A percentile compares a stretch with the other conserved stretches of the same genome.
Conservation (phyloP, 2,797 vertebrate genomes). For the Chelonia mydas region DNA sequence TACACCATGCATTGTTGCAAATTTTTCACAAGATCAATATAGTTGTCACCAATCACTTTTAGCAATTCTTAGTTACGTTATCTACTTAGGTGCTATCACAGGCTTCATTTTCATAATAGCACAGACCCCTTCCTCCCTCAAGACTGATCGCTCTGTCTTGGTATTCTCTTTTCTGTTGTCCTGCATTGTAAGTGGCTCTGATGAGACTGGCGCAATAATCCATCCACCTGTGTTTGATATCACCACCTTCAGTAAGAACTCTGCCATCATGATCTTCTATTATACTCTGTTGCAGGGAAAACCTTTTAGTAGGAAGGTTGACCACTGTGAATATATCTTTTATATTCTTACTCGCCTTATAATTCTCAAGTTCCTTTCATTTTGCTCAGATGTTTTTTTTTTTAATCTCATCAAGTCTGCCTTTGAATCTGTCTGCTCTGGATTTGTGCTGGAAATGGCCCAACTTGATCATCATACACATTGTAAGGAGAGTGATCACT, state of each 20-base stretch:
- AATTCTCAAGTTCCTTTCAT: not conserved
- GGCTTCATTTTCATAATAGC: not conserved
- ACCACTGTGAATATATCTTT: too few species aligned
- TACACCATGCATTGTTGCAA: not conserved
- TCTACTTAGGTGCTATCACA: not conserved
- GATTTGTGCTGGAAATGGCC: too few species aligned
- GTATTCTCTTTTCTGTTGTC: too few species aligned
- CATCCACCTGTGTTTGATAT: too few species aligned
- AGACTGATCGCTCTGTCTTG: too few species aligned
- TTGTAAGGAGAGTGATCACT: too few species aligned
- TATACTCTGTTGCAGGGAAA: not conserved
- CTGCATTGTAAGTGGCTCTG: too few species aligned
- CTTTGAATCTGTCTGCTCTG: not conserved
- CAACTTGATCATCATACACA: too few species aligned
- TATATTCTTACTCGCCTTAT: not conserved
- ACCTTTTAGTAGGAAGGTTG: not conserved
- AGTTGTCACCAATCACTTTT: not conserved
- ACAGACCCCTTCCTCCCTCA: not conserved
- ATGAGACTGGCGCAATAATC: too few species aligned
- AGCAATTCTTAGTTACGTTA: not conserved
- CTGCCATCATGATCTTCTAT: not conserved
- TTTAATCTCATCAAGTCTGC: not conserved
- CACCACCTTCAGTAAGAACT: too few species aligned
- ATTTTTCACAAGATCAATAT: not conserved
- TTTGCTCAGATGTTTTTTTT: not conserved